Percentiles rank a stretch among this genome's conserved stretches.
phyloP scores from a whole-genome alignment of 2,888 invertebrate species.

The Baronia brevicornis region DNA sequence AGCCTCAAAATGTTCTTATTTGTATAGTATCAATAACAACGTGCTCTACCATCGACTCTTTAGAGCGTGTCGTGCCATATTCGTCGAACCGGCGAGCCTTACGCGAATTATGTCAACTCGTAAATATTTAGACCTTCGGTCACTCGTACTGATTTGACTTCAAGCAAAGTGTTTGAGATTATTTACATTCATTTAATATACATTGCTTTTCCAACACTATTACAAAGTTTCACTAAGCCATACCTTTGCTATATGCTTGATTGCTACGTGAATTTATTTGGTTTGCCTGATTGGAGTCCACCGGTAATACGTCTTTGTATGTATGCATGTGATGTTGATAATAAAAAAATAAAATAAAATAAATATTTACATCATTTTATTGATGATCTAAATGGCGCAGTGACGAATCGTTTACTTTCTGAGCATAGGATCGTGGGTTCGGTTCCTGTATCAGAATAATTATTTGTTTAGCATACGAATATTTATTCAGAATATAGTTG shows the following conservation, averaged over 20 bases:
- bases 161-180: conserved; percentile 14
- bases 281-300: too few species aligned
- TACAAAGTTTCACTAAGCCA: conserved; percentile 14
- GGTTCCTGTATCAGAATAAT: too few species aligned
- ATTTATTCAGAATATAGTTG: too few species aligned
- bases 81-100: conserved; percentile 20
- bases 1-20: conserved; percentile 7
- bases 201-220: conserved; percentile 15
- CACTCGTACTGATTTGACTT: conserved; percentile 13
- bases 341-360: conserved; percentile 1
- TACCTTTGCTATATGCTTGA: conserved; percentile 17
- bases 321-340: too few species aligned
- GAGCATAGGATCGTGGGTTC: too few species aligned
- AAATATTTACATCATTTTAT: not conserved
- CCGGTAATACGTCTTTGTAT: too few species aligned
- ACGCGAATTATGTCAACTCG: conserved; percentile 26
- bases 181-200: conserved; percentile 17
- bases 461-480: too few species aligned
- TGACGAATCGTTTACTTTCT: too few species aligned
- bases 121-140: conserved; percentile 23
- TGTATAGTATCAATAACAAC: conserved; percentile 15
- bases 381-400: conserved; percentile 3
- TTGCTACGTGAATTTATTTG: too few species aligned
- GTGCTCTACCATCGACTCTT: conserved; percentile 15
- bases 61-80: conserved; percentile 19